Evolutionary conservation across 2,888 invertebrate genomes (phyloP).

Genomic region (Priapulus caudatus): DNA sequence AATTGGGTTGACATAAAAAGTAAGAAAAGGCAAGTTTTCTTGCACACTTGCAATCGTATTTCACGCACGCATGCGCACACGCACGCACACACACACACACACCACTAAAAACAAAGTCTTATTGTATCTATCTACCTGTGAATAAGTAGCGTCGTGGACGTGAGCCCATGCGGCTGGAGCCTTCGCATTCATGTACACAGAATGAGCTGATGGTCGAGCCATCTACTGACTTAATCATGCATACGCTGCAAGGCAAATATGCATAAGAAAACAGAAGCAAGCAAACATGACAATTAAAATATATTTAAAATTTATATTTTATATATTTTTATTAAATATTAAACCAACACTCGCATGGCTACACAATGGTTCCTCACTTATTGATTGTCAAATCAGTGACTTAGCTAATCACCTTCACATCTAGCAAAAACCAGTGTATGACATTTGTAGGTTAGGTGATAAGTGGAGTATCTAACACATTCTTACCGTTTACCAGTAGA

Average conservation of each 20-base stretch:
- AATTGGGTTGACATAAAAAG: no score
- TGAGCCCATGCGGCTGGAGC: conserved; percentile 81
- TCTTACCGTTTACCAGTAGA: conserved; percentile 77
- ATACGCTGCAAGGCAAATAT: conserved; percentile 52
- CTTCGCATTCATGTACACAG: conserved; percentile 94
- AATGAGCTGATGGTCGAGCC: conserved; percentile 85
- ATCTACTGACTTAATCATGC: conserved; percentile 87
- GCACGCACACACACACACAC: no score
- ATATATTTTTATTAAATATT: no score
- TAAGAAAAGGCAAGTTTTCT: no score
- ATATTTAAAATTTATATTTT: conserved; percentile 9
- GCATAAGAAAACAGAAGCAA: conserved; percentile 8
- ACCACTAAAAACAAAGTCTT: no score
- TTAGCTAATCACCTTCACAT: neutral
- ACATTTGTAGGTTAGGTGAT: no score
- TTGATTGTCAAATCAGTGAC: neutral
- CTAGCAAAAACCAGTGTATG: neutral
- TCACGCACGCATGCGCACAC: no score
- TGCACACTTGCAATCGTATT: no score
- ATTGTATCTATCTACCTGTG: no score
- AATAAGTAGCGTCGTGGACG: conserved; percentile 74
- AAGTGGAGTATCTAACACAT: no score
- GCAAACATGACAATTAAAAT: neutral
- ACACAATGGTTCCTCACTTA: neutral
- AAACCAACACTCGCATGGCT: no score